Evolutionary conservation across 2,113 vertebrate species (phyloP), one percentile per base, ranked within the genome.

Genomic region (Callionymus lyra): DNA sequence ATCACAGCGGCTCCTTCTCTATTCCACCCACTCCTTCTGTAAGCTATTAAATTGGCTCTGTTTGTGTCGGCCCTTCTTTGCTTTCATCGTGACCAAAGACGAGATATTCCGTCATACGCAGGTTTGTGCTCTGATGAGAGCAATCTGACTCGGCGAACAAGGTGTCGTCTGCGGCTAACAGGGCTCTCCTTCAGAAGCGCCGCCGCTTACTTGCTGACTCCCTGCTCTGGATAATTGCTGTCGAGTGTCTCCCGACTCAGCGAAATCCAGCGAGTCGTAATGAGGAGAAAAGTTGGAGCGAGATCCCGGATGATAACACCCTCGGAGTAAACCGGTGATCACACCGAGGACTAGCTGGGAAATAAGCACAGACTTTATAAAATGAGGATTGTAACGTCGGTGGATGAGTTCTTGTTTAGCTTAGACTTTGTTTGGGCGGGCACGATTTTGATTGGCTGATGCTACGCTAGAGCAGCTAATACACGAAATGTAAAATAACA

Each of bases 221-320:
- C 8, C 8, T 27, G 21, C 21, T 27, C 56, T 36, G 53, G 64
- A 46, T 79, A 79, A 81, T 75, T 81, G 76, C 67, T 51, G 65
- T 73, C 67, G 50, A 42, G 33, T 51, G 63, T 27, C 21, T 27
- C 8, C 21, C 4, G 21, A 27, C 21, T 27, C 21, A 77, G 73
- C 73, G 63, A 41, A 72, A 62, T 69, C 19, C 50, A 51, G 42
- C 16, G 3, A 61, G 54, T 65, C 44, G 49, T 73, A 71, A 73
- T 67, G 67, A 68, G 67, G 18, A n/a, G n/a, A 51, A 37, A 44
- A 38, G 65, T 47, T 47, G 44, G 42, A 9, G 44, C 41, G 43
- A 11, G 13, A 39, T 45, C 34, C 38, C 39, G 39, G 50, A 31
- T 16, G 19, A 35, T 27, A 27, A 27, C 21, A 27, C 21, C 21